Conservation (phyloP, 2,797 vertebrate genomes). For the Eulemur mongoz region DNA sequence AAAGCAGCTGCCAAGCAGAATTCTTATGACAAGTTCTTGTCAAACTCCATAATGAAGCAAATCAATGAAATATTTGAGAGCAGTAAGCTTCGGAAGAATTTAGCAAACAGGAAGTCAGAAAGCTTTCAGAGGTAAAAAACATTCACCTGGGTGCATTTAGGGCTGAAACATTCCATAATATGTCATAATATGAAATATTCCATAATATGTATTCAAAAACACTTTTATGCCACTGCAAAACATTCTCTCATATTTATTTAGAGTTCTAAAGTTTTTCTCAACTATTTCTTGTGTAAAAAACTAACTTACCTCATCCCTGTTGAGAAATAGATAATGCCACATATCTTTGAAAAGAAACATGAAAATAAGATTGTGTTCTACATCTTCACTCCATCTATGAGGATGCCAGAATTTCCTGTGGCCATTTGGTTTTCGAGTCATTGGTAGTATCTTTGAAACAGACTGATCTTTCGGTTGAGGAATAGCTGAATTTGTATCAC, state of each 20-base stretch:
- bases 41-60: neutral
- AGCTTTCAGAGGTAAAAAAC: neutral
- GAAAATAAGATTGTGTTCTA: neutral
- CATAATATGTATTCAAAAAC: neutral
- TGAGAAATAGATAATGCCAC: neutral
- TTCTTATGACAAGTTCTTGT: constrained; percentile 9
- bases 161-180: neutral
- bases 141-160: neutral
- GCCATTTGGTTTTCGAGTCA: constrained; percentile 25
- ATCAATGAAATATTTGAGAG: neutral
- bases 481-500: neutral
- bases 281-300: neutral
- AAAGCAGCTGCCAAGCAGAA: neutral
- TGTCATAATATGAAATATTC: neutral
- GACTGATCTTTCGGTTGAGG: neutral
- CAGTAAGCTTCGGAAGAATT: neutral
- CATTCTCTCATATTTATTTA: neutral
- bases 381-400: neutral
- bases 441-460: neutral
- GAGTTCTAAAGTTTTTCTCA: neutral
- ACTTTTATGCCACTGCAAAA: neutral
- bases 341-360: constrained; percentile 15
- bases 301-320: neutral
- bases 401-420: neutral
- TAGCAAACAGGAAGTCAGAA: neutral